Percentiles rank a stretch among this genome's conserved stretches.
Conservation (phyloP, 1,140 invertebrate genomes). For the Zeugodacus cucurbitae region DNA sequence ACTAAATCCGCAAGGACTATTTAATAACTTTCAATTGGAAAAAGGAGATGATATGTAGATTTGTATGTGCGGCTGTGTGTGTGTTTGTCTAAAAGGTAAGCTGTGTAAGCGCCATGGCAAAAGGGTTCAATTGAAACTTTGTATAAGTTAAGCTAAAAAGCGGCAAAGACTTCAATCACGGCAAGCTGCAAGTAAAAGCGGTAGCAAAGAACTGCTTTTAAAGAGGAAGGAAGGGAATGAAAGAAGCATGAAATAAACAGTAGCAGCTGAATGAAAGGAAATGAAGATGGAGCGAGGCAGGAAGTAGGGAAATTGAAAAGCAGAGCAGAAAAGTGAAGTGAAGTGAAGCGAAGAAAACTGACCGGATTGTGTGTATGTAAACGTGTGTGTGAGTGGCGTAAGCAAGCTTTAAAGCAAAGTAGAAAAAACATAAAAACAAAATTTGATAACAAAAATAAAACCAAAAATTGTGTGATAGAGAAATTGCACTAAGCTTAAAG, state of each 20-base stretch:
- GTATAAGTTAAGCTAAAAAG: not conserved
- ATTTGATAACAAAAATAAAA: no score
- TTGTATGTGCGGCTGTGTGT: no score
- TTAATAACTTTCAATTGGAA: conserved; percentile 16
- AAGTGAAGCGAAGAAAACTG: not conserved
- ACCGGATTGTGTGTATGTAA: no score
- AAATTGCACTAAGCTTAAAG: not conserved
- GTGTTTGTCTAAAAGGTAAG: not conserved
- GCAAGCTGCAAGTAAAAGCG: not conserved
- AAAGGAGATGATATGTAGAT: not conserved
- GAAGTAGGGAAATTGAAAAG: not conserved
- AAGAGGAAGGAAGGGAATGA: no score
- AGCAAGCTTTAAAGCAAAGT: not conserved
- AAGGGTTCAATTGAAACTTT: not conserved
- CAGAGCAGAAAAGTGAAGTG: not conserved
- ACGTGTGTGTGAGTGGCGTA: not conserved
- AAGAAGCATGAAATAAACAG: no score
- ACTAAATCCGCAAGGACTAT: not conserved
- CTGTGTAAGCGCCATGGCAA: not conserved
- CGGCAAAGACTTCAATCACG: not conserved
- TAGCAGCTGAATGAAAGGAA: not conserved
- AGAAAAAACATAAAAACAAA: not conserved
- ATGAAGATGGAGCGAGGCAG: not conserved
- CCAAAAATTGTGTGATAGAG: not conserved
- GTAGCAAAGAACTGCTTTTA: no score